phyloP scores from a whole-genome alignment of 2,797 vertebrate genomes.

The Chelon auratus region DNA sequence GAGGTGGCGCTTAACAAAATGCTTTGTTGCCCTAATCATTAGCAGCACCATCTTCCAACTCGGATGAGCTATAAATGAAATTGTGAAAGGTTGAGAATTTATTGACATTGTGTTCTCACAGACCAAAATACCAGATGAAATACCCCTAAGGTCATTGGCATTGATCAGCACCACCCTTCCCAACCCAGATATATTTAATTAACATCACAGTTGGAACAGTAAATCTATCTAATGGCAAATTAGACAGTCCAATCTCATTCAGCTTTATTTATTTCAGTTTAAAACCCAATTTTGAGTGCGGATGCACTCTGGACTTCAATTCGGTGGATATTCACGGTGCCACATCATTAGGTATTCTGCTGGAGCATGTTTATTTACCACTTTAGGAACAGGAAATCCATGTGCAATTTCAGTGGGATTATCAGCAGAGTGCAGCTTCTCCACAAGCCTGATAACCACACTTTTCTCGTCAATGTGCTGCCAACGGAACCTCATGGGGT shows the following conservation, averaged over 20 bases:
- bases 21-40: no score
- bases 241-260: background rate
- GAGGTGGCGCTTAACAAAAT: background rate
- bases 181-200: background rate
- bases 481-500: constrained; percentile 34
- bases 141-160: constrained; percentile 1
- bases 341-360: constrained; percentile 63
- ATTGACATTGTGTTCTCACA: constrained; percentile 18
- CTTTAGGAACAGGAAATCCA: constrained; percentile 78
- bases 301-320: constrained; percentile 12
- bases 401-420: constrained; percentile 78
- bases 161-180: constrained; percentile 3
- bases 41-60: background rate
- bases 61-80: background rate
- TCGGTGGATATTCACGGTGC: constrained; percentile 5
- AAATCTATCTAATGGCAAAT: constrained; percentile 6
- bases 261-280: constrained; percentile 26
- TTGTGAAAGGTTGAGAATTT: background rate
- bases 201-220: background rate
- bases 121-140: background rate
- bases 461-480: constrained; percentile 53
- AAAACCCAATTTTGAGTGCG: constrained; percentile 6
- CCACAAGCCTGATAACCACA: constrained; percentile 57
- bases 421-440: constrained; percentile 73
- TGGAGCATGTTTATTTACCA: constrained; percentile 69